Percentiles rank a stretch among this genome's conserved stretches.
Evolutionary conservation across 2,797 vertebrate species (phyloP).

Genomic region (Spinibarbus caldwelli): DNA sequence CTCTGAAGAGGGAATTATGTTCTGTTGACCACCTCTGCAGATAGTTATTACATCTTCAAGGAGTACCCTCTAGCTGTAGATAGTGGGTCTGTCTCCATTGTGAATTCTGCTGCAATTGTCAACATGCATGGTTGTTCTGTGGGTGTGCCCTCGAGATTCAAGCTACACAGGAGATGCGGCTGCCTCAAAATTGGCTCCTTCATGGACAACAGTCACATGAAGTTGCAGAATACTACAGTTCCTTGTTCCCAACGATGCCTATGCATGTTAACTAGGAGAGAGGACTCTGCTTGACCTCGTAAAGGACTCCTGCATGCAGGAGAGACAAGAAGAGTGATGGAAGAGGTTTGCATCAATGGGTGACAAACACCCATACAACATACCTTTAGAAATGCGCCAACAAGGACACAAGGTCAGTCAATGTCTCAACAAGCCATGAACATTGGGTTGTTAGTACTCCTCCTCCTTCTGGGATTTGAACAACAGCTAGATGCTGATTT

Average conservation of each 20-base stretch:
- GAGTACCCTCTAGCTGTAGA: background rate
- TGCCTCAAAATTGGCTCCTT: background rate
- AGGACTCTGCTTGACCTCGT: background rate
- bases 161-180: background rate
- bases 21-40: background rate
- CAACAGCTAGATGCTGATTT: background rate
- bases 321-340: background rate
- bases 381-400: background rate
- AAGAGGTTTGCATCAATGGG: background rate
- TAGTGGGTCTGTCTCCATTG: background rate
- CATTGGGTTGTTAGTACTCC: background rate
- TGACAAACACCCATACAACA: background rate
- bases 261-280: background rate
- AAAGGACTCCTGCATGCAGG: too few species aligned
- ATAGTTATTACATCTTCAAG: background rate
- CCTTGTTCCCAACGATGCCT: background rate
- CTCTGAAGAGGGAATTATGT: background rate
- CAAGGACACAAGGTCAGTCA: background rate
- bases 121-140: background rate
- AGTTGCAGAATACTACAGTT: background rate
- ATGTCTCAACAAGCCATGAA: too few species aligned
- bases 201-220: background rate
- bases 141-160: background rate
- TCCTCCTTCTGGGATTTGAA: background rate
- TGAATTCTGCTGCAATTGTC: background rate